Evolutionary conservation across 2,888 invertebrate species (phyloP).

Genomic region (Keiferia lycopersicella): DNA sequence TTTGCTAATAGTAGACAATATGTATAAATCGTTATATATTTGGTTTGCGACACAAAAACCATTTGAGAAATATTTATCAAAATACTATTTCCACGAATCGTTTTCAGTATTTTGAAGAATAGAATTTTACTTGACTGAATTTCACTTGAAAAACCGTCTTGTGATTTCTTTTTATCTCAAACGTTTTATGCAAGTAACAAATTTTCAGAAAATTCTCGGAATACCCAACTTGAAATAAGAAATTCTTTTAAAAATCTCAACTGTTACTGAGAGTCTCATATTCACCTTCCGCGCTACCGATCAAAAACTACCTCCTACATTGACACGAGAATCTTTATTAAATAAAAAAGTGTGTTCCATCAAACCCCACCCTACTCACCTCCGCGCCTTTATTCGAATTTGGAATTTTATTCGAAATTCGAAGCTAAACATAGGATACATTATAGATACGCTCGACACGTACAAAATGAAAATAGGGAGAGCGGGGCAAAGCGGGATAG

Average conservation of each 20-base stretch:
- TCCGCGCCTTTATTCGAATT: conserved; percentile 62
- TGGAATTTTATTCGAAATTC: conserved; percentile 14
- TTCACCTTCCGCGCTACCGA: conserved; percentile 37
- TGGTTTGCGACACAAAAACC: too few relatives aligned
- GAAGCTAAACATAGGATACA: conserved; percentile 71
- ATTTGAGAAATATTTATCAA: too few relatives aligned
- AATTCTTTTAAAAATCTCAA: conserved; percentile 1
- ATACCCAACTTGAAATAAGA: not conserved
- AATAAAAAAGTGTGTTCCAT: conserved; percentile 16
- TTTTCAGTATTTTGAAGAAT: not conserved
- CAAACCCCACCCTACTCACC: conserved; percentile 52
- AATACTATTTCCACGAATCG: too few relatives aligned
- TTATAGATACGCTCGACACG: conserved; percentile 79
- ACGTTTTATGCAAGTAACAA: not conserved
- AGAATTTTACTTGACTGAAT: not conserved
- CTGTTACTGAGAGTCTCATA: conserved; percentile 7
- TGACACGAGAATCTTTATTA: conserved; percentile 57
- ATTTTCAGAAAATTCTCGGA: not conserved
- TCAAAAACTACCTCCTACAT: conserved; percentile 47
- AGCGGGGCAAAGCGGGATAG: conserved; percentile 55
- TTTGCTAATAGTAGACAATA: too few relatives aligned
- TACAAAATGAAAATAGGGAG: conserved; percentile 80
- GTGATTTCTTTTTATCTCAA: not conserved
- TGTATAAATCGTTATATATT: too few relatives aligned
- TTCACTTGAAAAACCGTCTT: not conserved